Evolutionary conservation across 53 echinoderm and acorn worm genomes (phyloP), one percentile per base, ranked within the genome.

Genomic region (Echinometra lucunter): DNA sequence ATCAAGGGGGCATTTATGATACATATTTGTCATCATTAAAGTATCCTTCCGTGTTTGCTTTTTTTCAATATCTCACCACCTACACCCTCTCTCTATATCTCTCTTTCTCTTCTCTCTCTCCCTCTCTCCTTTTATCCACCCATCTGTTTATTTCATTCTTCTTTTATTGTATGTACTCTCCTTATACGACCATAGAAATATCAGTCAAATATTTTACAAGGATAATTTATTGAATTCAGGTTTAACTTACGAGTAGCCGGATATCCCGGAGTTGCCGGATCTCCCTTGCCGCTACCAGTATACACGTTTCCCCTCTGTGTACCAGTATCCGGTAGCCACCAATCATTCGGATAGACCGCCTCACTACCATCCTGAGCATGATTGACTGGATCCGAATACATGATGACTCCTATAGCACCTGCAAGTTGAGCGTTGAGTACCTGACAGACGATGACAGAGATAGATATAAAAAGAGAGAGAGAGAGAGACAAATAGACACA

Each of bases 331-430:
- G 98, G 98, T 53, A 98, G 78, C 96, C 97, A 97, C 98, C 97
- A 98, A 11, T 95, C 95, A 74, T 97, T 95, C 27, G 97, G 98
- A 58, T 97, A 98, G 17, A 97, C 96, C 42, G 92, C 63, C 6
- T 88, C 94, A 44, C 70, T 45, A 34, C 96, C 96, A 25, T 96
- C 98, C 28, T 93, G 57, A 47, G 97, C 97, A 89, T 98, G 97
- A 58, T 98, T 97, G 57, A 94, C 96, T 53, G 98, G 98, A 94
- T 98, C 98, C 8, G 98, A 98, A 74, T 98, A 98, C 18, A 98
- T 94, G 16, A 98, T 98, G 9, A 97, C 66, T 21, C 98, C 98
- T 34, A 72, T 95, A 28, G 98, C 98, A 37, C 97, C 98, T 2
- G 94, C 94, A 4, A 23, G 10, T 58, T 94, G 94, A 38, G 94